phyloP scores from a whole-genome alignment of 2,797 vertebrate species.

The Megaceryle alcyon region DNA sequence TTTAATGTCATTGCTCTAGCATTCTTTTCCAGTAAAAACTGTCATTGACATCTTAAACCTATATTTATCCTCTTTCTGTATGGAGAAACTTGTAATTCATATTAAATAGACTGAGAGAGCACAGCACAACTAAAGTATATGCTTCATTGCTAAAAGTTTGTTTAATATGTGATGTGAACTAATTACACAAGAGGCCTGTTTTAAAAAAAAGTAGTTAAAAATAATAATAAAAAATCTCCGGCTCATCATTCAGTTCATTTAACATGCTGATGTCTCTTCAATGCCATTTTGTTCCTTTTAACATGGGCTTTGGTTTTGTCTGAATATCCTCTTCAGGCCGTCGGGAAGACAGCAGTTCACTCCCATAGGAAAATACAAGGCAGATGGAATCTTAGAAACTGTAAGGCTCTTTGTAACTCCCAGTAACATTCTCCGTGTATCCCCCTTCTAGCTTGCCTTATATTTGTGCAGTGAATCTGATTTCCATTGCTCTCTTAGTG shows the following conservation, averaged over 20 bases:
- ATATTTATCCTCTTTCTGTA: background rate
- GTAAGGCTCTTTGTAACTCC: slow-evolving; percentile 72
- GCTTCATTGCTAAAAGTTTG: background rate
- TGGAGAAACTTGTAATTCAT: background rate
- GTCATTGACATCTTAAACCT: background rate
- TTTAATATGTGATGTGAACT: background rate
- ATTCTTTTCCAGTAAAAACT: background rate
- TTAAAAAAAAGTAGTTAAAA: background rate
- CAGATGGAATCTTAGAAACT: slow-evolving; percentile 84
- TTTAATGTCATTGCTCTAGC: background rate
- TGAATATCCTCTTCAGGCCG: slow-evolving; percentile 71
- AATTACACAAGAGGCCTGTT: background rate
- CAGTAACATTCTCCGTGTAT: background rate
- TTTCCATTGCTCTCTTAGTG: background rate
- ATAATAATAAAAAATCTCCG: background rate
- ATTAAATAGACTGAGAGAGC: background rate
- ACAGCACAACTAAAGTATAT: background rate
- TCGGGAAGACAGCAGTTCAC: slow-evolving; percentile 81
- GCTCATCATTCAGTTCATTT: background rate
- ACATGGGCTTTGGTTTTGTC: background rate
- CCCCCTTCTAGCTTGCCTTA: background rate
- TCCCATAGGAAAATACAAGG: slow-evolving; percentile 83
- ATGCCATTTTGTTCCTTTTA: background rate
- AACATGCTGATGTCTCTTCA: background rate
- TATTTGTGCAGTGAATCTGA: background rate